Evolutionary conservation across 2,797 vertebrate species (phyloP).

Genomic region (Cryptoprocta ferox): DNA sequence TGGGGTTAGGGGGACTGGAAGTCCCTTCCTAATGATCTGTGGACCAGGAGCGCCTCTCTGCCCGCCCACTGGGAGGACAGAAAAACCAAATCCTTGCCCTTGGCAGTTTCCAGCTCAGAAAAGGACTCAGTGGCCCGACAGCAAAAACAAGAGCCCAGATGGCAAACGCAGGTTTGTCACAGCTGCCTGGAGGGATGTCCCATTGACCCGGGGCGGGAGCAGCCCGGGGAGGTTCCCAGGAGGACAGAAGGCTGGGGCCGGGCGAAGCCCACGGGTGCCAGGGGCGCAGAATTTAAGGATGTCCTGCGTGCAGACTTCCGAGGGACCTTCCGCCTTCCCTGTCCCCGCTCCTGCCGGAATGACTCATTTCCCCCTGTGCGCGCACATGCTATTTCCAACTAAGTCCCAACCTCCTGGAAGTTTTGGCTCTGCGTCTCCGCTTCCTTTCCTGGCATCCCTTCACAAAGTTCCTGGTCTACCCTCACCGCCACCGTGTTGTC

Average conservation of each 20-base stretch:
- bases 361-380: neutral
- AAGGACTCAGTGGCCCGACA: neutral
- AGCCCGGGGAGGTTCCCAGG: neutral
- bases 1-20: neutral
- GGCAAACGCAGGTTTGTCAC: neutral
- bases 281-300: too few species aligned
- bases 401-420: neutral
- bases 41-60: neutral
- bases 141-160: neutral
- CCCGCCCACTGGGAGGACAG: neutral
- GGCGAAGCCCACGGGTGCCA: neutral
- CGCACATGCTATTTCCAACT: neutral
- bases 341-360: rapidly evolving
- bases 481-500: neutral
- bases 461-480: neutral
- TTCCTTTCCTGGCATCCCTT: rapidly evolving
- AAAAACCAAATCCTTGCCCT: neutral
- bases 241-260: neutral
- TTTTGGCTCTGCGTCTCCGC: neutral
- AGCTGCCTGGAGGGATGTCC: neutral
- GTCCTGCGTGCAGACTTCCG: neutral
- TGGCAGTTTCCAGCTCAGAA: neutral
- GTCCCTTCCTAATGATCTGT: neutral
- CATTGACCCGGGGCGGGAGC: rapidly evolving
- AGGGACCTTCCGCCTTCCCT: neutral